A percentile compares a stretch with the other conserved stretches of the same genome.
Conservation (phyloP, 2,888 invertebrate species). For the Stenichneumon culpator region DNA sequence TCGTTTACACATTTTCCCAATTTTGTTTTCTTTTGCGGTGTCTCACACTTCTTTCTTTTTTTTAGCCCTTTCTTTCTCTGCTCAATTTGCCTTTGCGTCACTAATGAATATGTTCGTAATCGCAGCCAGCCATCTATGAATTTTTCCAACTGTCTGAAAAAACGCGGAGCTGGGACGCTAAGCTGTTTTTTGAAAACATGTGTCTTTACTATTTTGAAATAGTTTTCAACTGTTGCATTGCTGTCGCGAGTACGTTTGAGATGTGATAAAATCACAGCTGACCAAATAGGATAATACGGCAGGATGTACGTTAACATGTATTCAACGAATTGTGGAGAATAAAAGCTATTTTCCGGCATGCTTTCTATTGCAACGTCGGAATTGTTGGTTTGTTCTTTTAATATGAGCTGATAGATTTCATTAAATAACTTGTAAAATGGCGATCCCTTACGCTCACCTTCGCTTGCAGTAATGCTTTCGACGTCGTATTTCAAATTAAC, state of each 20-base stretch:
- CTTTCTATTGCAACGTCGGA: background rate
- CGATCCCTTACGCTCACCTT: background rate
- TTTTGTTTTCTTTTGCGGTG: background rate
- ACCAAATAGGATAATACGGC: constrained; percentile 50
- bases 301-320: constrained; percentile 35
- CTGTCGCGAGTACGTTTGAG: constrained; percentile 22
- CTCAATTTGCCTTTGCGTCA: constrained; percentile 23
- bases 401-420: background rate
- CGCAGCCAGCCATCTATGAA: constrained; percentile 14
- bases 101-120: constrained; percentile 22
- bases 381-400: background rate
- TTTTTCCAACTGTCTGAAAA: constrained; percentile 23
- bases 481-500: background rate
- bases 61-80: background rate
- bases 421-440: constrained; percentile 3
- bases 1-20: background rate
- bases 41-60: background rate
- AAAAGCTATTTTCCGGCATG: background rate
- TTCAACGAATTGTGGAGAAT: constrained; percentile 5
- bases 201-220: constrained; percentile 44
- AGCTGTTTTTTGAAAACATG: constrained; percentile 22
- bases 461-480: background rate
- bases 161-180: constrained; percentile 12
- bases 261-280: constrained; percentile 25
- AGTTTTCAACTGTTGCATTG: constrained; percentile 55